Base-by-base conservation (phyloP, 92 coral and sea anemone genomes). In the Porites cylindrica region DNA sequence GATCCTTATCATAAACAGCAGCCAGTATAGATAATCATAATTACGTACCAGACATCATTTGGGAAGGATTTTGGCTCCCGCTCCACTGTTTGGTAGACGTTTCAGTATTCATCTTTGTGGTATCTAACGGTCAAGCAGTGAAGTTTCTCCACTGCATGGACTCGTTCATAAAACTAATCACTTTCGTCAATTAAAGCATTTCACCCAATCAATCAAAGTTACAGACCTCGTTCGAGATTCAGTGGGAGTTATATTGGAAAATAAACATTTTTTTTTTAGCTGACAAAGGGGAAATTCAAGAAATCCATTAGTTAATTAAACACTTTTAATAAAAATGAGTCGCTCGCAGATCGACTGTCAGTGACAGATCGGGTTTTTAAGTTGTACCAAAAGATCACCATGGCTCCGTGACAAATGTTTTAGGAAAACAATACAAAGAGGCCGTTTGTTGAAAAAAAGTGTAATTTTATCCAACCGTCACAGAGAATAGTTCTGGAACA, bases 41-140 rank as follows among this genome's bases (percentile, higher is more conserved):
- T 26, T 54, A 17, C 77, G 58, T 82, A 82, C 86, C 86, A 71
- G 70, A 56, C 60, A 82, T 11, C n/a, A 62, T 82, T 59, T 59
- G 78, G 16, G 58, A 66, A 3, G 85, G 43, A 16, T 29, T 23
- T 71, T 19, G n/a, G 70, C 66, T 67, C 43, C 60, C 77, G 51
- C 18, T 56, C 54, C 16, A 56, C 52, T 51, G 20, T 43, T 59
- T 32, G 16, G 10, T 13, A 12, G 70, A 59, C 1, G 18, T 38
- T 58, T 54, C 47, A 38, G 47, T 59, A 43, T 69, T 82, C 86
- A 71, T 70, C 75, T 32, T 82, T 12, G 77, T 53, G 54, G 7
- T n/a, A 20, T 52, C 2, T 21, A 80, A 68, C 52, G 7, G 26
- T 18, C 29, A 53, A 47, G 18, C 60, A 70, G 60, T n/a, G 18